These are phyloP conservation scores for Neocrepidodera transversa DNA, from an alignment of 2,888 invertebrate genomes.

Conservation along the genomic window DNA sequence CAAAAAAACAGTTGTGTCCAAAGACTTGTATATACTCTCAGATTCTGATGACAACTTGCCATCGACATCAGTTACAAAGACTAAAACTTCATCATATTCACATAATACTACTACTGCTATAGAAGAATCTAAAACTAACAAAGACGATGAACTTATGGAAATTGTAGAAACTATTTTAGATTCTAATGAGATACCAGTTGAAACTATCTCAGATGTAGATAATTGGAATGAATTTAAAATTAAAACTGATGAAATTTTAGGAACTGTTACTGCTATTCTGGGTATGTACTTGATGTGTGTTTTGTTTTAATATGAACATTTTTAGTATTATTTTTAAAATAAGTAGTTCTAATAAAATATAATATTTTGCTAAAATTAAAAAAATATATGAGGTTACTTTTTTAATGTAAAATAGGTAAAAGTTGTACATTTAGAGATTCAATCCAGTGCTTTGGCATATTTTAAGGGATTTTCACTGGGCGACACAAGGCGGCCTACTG, in stretches of 20 bases:
- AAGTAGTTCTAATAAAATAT: neutral
- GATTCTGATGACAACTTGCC: constrained; percentile 27
- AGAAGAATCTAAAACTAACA: neutral
- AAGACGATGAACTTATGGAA: constrained; percentile 22
- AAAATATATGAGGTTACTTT: neutral
- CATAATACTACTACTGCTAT: neutral
- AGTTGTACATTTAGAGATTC: neutral
- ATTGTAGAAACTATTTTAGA: constrained; percentile 24
- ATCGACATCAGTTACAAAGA: constrained; percentile 2
- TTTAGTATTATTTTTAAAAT: neutral
- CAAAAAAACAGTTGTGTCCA: constrained; percentile 1
- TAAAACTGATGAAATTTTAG: constrained; percentile 27
- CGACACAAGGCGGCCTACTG: too few relatives aligned
- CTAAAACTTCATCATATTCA: neutral
- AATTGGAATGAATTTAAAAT: constrained; percentile 24
- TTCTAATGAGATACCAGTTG: constrained; percentile 6
- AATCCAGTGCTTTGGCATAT: too few relatives aligned
- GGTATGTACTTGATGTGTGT: constrained; percentile 1
- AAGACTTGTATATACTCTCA: constrained; percentile 20
- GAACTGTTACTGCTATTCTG: constrained; percentile 21
- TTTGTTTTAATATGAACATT: neutral
- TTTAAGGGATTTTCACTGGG: too few relatives aligned
- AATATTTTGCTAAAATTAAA: neutral
- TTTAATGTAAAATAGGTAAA: neutral
- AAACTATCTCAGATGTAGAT: constrained; percentile 11